Conservation (phyloP, 1,140 invertebrate species). For the Parapsyche elsis region DNA sequence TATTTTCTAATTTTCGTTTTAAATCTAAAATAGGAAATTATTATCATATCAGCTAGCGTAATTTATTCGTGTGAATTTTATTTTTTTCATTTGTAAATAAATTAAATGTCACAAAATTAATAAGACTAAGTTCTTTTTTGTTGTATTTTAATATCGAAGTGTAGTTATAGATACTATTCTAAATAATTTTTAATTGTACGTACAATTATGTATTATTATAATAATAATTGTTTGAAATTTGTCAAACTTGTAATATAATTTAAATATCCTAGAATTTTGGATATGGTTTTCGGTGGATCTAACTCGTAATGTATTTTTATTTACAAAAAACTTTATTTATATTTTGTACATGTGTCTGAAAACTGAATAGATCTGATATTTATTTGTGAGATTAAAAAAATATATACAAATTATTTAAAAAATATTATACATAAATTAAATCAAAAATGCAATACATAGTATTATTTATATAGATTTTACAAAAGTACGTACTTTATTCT, state of each 20-base stretch:
- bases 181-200: neutral
- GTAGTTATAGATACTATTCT: neutral
- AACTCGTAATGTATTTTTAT: no score
- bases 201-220: neutral
- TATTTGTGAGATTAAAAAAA: no score
- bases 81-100: conserved; percentile 28
- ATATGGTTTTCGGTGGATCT: no score
- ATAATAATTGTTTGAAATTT: neutral
- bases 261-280: neutral
- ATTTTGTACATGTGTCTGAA: no score
- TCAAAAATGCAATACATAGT: neutral
- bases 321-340: no score
- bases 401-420: no score
- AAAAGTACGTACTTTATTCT: neutral
- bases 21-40: neutral
- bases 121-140: neutral
- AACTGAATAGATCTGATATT: no score
- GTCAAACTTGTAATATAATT: neutral
- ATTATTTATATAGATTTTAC: neutral
- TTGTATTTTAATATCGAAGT: neutral
- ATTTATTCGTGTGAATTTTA: neutral
- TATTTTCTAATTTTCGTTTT: neutral
- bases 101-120: neutral
- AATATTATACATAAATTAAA: neutral
- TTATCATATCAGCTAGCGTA: conserved; percentile 8